Percentiles rank a stretch among this genome's conserved stretches.
phyloP scores from a whole-genome alignment of 2,113 vertebrate species.

The Takifugu flavidus region DNA sequence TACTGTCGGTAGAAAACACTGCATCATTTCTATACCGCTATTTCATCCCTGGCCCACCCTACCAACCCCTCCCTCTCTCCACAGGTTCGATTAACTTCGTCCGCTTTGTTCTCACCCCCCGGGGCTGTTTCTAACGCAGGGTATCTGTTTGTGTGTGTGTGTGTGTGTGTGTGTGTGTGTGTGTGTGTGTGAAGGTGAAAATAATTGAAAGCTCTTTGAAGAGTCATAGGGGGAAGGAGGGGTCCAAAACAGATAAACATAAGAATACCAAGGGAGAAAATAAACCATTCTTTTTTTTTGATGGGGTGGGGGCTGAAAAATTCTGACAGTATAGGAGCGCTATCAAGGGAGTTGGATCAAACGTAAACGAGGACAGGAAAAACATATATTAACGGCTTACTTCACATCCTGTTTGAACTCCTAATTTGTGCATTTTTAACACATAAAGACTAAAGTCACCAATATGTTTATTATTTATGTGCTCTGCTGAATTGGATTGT shows the following conservation, averaged over 20 bases:
- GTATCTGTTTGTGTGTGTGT: constrained; percentile 4
- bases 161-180: constrained; percentile 22
- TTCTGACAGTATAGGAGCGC: constrained; percentile 13
- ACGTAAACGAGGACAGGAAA: neutral
- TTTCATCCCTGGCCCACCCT: constrained; percentile 8
- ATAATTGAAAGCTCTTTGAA: constrained; percentile 39
- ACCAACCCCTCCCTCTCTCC: constrained; percentile 25
- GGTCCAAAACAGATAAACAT: constrained; percentile 40
- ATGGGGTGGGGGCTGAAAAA: constrained; percentile 20
- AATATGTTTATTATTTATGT: constrained; percentile 4
- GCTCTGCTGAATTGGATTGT: constrained; percentile 9
- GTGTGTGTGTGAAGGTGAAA: constrained; percentile 10
- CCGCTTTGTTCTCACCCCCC: constrained; percentile 52
- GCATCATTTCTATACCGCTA: neutral
- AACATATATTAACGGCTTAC: constrained; percentile 7
- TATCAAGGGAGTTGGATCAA: constrained; percentile 11
- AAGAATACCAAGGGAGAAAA: constrained; percentile 43
- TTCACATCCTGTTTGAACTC: constrained; percentile 5
- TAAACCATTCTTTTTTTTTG: constrained; percentile 31
- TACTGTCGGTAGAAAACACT: neutral
- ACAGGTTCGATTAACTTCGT: constrained; percentile 50
- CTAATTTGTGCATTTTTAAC: neutral
- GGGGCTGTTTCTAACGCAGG: constrained; percentile 34
- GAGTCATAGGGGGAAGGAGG: constrained; percentile 17
- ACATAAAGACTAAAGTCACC: neutral